Conservation (phyloP, 1,140 invertebrate species). For the Ceratoteleas bidentatus region DNA sequence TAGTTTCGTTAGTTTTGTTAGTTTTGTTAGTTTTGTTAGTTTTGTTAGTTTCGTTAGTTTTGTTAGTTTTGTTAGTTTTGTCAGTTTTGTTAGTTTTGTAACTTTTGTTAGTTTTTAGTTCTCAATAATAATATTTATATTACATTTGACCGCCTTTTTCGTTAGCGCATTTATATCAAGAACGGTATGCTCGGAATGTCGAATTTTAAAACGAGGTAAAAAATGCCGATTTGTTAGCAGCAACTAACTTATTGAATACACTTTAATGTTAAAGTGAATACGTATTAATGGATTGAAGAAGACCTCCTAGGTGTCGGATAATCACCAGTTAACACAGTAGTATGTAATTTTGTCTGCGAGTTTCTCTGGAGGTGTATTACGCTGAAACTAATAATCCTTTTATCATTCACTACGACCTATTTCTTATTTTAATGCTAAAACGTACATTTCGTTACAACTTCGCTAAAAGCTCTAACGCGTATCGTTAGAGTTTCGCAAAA, state of each 20-base stretch:
- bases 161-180: too few species aligned
- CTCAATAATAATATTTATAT: too few species aligned
- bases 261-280: background rate
- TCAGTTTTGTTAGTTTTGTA: too few species aligned
- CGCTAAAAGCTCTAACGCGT: constrained; percentile 6
- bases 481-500: constrained; percentile 3
- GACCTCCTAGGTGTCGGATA: background rate
- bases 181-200: too few species aligned
- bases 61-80: too few species aligned
- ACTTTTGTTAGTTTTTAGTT: too few species aligned
- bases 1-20: too few species aligned
- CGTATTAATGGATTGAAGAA: background rate
- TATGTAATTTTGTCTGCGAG: background rate
- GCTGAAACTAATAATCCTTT: constrained; percentile 37
- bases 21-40: too few species aligned
- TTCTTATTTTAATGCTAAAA: constrained; percentile 22
- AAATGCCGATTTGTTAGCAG: too few species aligned
- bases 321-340: constrained; percentile 3
- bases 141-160: too few species aligned
- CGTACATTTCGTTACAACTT: constrained; percentile 13
- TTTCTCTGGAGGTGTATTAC: background rate
- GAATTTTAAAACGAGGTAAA: too few species aligned
- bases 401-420: constrained; percentile 20
- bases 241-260: background rate
- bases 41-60: too few species aligned